phyloP scores from a whole-genome alignment of 1,140 invertebrate genomes.

The Theocolax elegans region DNA sequence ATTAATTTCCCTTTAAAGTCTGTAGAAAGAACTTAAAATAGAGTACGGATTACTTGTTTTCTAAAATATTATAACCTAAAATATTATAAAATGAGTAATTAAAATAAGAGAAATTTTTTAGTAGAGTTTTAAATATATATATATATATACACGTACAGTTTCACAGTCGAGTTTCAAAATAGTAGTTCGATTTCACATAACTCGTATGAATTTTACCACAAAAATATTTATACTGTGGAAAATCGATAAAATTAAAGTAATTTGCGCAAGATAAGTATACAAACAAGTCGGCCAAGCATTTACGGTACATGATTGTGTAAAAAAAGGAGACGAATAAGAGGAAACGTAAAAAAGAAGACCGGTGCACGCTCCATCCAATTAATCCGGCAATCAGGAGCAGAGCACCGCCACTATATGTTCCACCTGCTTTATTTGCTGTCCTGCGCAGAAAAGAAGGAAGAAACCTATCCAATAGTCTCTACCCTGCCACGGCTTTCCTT shows the following conservation, averaged over 20 bases:
- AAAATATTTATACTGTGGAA: conserved; percentile 11
- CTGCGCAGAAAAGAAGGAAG: background rate
- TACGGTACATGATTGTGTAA: background rate
- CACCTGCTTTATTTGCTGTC: conserved; percentile 58
- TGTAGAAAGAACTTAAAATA: too few species aligned
- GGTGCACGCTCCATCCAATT: conserved; percentile 48
- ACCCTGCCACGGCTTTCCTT: background rate
- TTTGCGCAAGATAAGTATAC: background rate
- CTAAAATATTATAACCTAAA: too few species aligned
- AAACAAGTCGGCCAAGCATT: conserved; percentile 2
- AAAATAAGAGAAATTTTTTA: too few species aligned
- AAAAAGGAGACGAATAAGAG: background rate
- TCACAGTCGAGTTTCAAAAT: too few species aligned
- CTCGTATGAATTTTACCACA: too few species aligned
- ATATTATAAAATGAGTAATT: too few species aligned
- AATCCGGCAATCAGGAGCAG: conserved; percentile 58
- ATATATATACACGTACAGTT: too few species aligned
- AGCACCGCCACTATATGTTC: conserved; percentile 41
- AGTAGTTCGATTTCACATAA: too few species aligned
- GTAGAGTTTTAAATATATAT: too few species aligned
- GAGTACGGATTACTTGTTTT: too few species aligned
- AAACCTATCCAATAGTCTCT: background rate
- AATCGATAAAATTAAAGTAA: conserved; percentile 2
- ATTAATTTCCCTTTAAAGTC: too few species aligned
- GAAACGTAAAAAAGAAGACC: conserved; percentile 3